A percentile compares a stretch with the other conserved stretches of the same genome.
Evolutionary conservation across 2,113 vertebrate species (phyloP).

Genomic region (Halcyon malimbica): DNA sequence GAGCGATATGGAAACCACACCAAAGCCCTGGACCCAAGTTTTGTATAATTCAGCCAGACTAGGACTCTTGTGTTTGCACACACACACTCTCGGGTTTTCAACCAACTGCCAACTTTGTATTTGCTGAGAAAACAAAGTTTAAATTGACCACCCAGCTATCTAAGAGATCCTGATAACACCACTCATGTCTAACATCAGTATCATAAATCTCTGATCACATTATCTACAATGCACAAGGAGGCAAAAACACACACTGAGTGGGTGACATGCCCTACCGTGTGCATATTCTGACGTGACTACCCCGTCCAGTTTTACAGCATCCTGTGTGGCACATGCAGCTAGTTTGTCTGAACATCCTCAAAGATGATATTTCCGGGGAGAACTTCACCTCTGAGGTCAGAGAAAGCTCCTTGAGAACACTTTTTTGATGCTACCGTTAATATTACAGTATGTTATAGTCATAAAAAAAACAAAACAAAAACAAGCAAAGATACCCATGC

Average conservation of each 20-base stretch:
- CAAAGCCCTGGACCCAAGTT: conserved; percentile 32
- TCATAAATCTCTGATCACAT: conserved; percentile 47
- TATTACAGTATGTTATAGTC: background rate
- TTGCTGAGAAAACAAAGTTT: conserved; percentile 72
- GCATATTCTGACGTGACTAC: background rate
- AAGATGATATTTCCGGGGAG: background rate
- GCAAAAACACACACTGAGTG: conserved; percentile 23
- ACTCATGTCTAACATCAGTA: conserved; percentile 38
- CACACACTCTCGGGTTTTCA: conserved; percentile 45
- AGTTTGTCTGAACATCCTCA: background rate
- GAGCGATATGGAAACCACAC: conserved; percentile 60
- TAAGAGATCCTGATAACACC: conserved; percentile 65
- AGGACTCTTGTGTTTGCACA: conserved; percentile 38
- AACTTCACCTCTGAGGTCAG: background rate
- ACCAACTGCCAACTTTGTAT: conserved; percentile 68
- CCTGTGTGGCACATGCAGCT: background rate
- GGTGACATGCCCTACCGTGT: background rate
- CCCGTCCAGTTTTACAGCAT: background rate
- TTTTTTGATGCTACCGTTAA: background rate
- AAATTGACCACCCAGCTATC: conserved; percentile 73
- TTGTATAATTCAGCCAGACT: conserved; percentile 56
- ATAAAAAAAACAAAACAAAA: background rate
- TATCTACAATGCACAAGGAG: conserved; percentile 11
- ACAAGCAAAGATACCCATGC: background rate
- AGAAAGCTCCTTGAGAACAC: background rate